These are phyloP conservation scores for Buteo buteo DNA, from an alignment of 2,113 vertebrate genomes.

Conservation along the genomic window DNA sequence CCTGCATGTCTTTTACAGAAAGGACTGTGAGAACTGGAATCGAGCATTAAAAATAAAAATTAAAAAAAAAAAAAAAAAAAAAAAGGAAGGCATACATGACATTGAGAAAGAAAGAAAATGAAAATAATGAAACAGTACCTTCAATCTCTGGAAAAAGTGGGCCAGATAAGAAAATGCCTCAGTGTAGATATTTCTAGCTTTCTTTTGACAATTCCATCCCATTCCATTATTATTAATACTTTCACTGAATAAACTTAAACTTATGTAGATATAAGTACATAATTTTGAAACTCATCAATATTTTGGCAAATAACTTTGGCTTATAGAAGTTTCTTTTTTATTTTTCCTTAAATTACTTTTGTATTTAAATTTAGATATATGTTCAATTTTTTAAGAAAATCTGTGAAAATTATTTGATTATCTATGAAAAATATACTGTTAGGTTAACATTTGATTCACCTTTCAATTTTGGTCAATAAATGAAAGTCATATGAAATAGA, in stretches of 20 bases:
- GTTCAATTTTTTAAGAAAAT: not conserved
- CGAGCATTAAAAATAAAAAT: not conserved
- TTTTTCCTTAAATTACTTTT: not conserved
- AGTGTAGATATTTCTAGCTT: not conserved
- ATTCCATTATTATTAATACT: not conserved
- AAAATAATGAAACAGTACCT: not conserved
- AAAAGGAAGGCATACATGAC: not conserved
- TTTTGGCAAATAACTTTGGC: not conserved
- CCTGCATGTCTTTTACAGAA: not conserved
- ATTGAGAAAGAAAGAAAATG: not conserved
- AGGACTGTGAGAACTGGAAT: not conserved
- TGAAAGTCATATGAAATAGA: not conserved
- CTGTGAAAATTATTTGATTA: not conserved
- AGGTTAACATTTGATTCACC: not conserved
- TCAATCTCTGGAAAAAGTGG: not conserved
- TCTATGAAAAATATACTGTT: not conserved
- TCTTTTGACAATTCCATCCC: not conserved
- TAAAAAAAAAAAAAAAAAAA: too few species aligned
- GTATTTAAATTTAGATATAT: not conserved
- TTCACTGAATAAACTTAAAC: not conserved
- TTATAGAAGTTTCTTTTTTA: accelerated
- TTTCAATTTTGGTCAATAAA: not conserved
- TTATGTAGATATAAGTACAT: not conserved
- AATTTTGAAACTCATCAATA: not conserved
- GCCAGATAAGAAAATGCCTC: not conserved